Percentiles rank a stretch among this genome's conserved stretches.
Conservation (phyloP, 1,140 invertebrate genomes). For the Drosophila azteca region DNA sequence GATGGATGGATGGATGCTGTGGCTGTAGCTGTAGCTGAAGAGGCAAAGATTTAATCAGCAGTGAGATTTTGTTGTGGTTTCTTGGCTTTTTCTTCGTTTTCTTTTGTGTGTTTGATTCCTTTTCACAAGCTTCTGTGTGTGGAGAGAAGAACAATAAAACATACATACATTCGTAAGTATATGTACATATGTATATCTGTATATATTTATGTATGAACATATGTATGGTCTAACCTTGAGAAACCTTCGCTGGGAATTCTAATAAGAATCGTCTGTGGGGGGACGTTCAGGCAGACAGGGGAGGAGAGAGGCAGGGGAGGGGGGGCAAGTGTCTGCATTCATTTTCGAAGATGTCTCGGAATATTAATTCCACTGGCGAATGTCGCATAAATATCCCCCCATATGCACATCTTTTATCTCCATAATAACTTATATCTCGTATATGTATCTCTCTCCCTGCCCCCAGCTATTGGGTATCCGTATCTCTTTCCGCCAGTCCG, state of each 20-base stretch:
- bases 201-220: neutral
- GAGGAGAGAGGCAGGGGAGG: slow-evolving; percentile 10
- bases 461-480: slow-evolving; percentile 2
- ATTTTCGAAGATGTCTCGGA: slow-evolving; percentile 72
- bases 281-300: slow-evolving; percentile 24
- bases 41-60: slow-evolving; percentile 47
- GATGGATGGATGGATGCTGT: neutral
- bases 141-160: slow-evolving; percentile 10
- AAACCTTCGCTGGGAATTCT: slow-evolving; percentile 41
- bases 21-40: slow-evolving; percentile 24
- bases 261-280: slow-evolving; percentile 34
- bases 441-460: neutral
- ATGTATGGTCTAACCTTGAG: slow-evolving; percentile 53
- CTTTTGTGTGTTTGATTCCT: slow-evolving; percentile 53
- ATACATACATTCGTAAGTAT: slow-evolving; percentile 6
- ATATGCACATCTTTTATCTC: slow-evolving; percentile 58
- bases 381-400: slow-evolving; percentile 68
- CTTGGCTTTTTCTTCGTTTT: slow-evolving; percentile 3
- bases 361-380: slow-evolving; percentile 64
- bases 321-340: slow-evolving; percentile 73
- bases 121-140: slow-evolving; percentile 9
- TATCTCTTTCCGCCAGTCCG: slow-evolving; percentile 57
- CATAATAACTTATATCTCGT: slow-evolving; percentile 53
- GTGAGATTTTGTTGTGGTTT: slow-evolving; percentile 23
- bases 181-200: neutral